Evolutionary conservation across 2,113 vertebrate genomes (phyloP), one percentile per base, ranked within the genome.

Genomic region (Misgurnus mizolepis): DNA sequence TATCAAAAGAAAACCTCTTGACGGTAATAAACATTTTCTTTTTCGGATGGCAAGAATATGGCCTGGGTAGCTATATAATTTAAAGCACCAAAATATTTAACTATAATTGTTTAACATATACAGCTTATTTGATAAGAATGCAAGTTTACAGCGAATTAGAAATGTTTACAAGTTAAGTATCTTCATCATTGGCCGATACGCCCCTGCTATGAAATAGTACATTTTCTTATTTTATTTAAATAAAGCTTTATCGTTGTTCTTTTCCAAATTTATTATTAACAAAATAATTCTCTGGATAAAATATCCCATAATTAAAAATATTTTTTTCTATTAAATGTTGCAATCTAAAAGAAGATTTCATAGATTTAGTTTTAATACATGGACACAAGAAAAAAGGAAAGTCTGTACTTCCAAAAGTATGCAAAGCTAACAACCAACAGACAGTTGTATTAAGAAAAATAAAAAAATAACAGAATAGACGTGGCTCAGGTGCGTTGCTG

Each of bases 231-330:
- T 81, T 81, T 80, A 84, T 76, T 86, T 86, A 88, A 88, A 88
- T 88, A 87, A 85, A 83, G 85, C 79, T 88, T 86, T 83, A 83
- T 83, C 22, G n/a, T 84, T 77, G 79, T 75, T 86, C 65, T 79
- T 80, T 87, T 78, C 81, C 85, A 86, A 80, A 85, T 87, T 82
- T 65, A 69, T 88, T 85, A 89, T 88, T 85, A 89, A 83, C 81
- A 89, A 89, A 88, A 89, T 88, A 89, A 86, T 80, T 86, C 85
- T 86, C 85, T 89, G 81, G 85, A 87, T 88, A 89, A 88, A 89
- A 87, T 88, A 87, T 87, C 80, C 85, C 76, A 65, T 88, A 80
- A 84, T 85, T 87, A 86, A 87, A 88, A 85, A 85, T 87, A 86
- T 76, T 76, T 84, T 73, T 76, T 41, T 60, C 41, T 79, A 83